These are phyloP conservation scores for Herpailurus yagouaroundi DNA, from an alignment of 2,113 vertebrate genomes.

Conservation along the genomic window DNA sequence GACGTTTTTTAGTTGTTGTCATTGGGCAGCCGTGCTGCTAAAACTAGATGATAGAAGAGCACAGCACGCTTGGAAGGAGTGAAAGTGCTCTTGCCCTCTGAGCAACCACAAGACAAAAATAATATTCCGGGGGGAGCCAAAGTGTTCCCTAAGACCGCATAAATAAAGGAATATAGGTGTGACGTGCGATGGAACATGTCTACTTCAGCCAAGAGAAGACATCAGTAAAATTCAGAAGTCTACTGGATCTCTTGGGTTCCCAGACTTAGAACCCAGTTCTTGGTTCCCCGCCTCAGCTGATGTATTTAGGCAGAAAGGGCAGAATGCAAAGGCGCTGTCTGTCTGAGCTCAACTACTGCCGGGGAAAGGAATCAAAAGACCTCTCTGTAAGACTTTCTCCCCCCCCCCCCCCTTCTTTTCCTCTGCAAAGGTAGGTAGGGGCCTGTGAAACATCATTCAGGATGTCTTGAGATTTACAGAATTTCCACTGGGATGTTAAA, in stretches of 20 bases:
- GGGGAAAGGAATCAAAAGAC: background rate
- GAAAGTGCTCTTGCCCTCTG: background rate
- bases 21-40: background rate
- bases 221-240: background rate
- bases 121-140: background rate
- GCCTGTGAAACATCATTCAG: slow-evolving; percentile 47
- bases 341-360: background rate
- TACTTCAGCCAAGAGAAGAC: background rate
- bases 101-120: background rate
- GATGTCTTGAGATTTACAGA: slow-evolving; percentile 35
- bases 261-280: background rate
- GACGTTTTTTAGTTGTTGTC: background rate
- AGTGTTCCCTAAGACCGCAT: background rate
- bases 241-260: background rate
- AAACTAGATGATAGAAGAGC: background rate
- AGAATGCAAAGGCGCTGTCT: fast-evolving
- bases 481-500: slow-evolving; percentile 68
- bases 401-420: background rate
- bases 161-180: background rate
- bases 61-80: background rate
- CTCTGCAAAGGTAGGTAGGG: background rate
- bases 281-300: background rate
- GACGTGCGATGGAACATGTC: background rate
- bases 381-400: background rate
- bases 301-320: background rate